Base-by-base conservation (phyloP, 1,140 invertebrate genomes). In the Lasaia peninsularis region DNA sequence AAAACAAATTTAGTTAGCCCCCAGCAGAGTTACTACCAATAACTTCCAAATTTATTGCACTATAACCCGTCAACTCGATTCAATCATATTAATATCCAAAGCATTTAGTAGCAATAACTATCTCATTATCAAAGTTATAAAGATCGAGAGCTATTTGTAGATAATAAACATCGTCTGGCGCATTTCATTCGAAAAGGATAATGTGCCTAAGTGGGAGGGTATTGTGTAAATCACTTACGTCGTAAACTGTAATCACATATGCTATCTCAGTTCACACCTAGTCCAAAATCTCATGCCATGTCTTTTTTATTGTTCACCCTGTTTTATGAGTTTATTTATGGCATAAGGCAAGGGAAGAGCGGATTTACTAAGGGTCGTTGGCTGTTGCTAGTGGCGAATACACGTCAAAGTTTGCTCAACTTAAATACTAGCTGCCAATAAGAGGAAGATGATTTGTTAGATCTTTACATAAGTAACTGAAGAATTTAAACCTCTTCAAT, bases 181-280 rank as follows among this genome's bases (percentile, higher is more conserved):
- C 33, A 49, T 49, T 54, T 62, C 40, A 59, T 54, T 18, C 20
- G 52, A 34, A 52, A 62, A 52, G 59, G 63, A 65, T 62, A 52
- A 52, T 49, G 28, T 24, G 21, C 28, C 54, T 54, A 64, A 59
- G 56, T 62, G 55, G 54, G 63, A 33, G 20, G 60, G 56, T 48
- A 56, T 62, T 62, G 66, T 62, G 67, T 74, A 71, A 74, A 74
- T 74, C 71, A 74, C 62, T 61, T 54, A 63, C 44, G 60, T 71
- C 69, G 64, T 73, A 73, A 73, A 73, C 60, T 60, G 51, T 68
- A 66, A 75, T 73, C 68, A 69, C 67, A 66, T 62, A 71, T 65
- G 68, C 68, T 65, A 71, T 67, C 72, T 65, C 57, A 71, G 61
- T 77, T 77, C 67, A 67, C 74, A 77, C 74, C 74, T 77, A 71